Evolutionary conservation across 2,113 vertebrate genomes (phyloP), one percentile per base, ranked within the genome.

Genomic region (Notechis scutatus): DNA sequence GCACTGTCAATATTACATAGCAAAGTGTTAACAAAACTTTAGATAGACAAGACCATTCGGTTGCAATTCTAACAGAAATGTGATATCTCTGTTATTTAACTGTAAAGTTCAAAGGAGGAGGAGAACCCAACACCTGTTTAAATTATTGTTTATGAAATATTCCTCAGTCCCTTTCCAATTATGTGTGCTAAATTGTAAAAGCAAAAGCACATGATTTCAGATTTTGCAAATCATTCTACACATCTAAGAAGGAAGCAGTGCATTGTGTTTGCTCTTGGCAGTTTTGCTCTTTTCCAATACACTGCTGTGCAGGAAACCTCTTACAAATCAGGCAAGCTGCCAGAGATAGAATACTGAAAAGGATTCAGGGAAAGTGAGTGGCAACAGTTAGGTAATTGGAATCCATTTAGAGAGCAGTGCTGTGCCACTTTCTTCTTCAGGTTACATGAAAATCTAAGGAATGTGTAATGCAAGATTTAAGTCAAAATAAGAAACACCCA

Each of bases 401-500:
- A 94, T 61, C 87, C 96, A 94, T 95, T 94, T 90, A 94, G 88
- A 95, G 34, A 93, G 92, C 54, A 93, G 54, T 45, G 85, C 85
- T 90, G 89, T 85, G 92, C 29, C 87, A 92, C 95, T 95, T 96
- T 94, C 94, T 96, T 95, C 94, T 95, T 92, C 92, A 90, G 93
- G 91, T 95, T 95, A 93, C 52, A 47, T 0, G 59, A 92, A 96
- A 96, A 95, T 90, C 96, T 95, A 91, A 94, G 94, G 94, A 92
- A 86, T 81, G 52, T 7, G 15, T 88, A 94, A 92, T 85, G 94
- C 95, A 74, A 96, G 94, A 94, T 93, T 88, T 96, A 92, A 91
- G 93, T 95, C 23, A 9, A 93, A 95, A 92, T n/a, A 95, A 95
- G 93, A 93, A 95, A 94, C 96, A 95, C 94, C 94, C 95, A 95